phyloP scores from a whole-genome alignment of 2,113 vertebrate genomes.

The Pollachius pollachius region DNA sequence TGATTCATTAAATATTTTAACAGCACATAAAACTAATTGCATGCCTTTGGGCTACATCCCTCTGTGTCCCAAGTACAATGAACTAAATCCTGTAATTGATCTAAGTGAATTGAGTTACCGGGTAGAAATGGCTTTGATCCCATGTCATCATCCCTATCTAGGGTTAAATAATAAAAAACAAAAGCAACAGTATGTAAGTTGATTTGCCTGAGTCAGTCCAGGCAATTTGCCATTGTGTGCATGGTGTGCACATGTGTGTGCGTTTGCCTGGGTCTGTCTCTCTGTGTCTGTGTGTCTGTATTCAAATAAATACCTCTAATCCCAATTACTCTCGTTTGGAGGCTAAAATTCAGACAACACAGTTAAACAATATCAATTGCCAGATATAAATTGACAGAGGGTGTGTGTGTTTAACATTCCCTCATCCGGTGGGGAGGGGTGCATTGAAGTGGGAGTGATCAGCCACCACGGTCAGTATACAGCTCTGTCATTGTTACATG shows the following conservation, averaged over 20 bases:
- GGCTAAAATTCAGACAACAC: neutral
- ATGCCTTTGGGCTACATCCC: constrained; percentile 21
- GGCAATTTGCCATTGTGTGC: neutral
- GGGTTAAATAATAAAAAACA: neutral
- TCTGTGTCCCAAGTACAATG: constrained; percentile 31
- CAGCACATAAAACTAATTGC: constrained; percentile 42
- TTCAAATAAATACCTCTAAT: neutral
- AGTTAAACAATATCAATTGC: neutral
- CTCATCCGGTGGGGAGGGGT: neutral
- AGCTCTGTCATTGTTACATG: constrained; percentile 8
- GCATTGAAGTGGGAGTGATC: neutral
- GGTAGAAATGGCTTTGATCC: constrained; percentile 55
- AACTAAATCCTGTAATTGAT: constrained; percentile 56
- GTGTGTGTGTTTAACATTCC: constrained; percentile 2
- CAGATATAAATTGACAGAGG: neutral
- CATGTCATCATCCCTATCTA: constrained; percentile 48
- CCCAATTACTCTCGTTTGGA: neutral
- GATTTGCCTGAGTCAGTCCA: too few species aligned
- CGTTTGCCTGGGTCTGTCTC: constrained; percentile 3
- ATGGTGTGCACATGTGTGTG: neutral
- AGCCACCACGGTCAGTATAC: neutral
- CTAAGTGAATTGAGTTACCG: constrained; percentile 48
- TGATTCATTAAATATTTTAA: constrained; percentile 38
- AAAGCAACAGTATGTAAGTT: neutral
- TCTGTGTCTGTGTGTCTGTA: neutral